Evolutionary conservation across 2,888 invertebrate genomes (phyloP).

Genomic region (Limenitis camilla): DNA sequence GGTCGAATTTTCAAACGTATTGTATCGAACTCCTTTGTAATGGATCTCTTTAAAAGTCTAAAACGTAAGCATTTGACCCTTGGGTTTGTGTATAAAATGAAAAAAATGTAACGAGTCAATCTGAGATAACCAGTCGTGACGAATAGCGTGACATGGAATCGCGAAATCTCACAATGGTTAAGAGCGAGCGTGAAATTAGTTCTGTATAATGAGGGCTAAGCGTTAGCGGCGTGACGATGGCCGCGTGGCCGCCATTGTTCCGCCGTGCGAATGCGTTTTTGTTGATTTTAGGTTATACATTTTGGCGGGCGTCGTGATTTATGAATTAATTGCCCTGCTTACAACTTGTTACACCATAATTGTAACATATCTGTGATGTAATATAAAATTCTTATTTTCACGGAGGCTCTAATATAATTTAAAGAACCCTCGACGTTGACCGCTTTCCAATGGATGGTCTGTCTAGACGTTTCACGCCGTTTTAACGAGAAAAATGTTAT

Average conservation of each 20-base stretch:
- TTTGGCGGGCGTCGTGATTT: conserved; percentile 39
- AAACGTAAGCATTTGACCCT: conserved; percentile 18
- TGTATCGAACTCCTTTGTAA: conserved; percentile 13
- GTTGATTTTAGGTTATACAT: conserved; percentile 57
- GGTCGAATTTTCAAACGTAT: conserved; percentile 28
- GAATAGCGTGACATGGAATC: conserved; percentile 65
- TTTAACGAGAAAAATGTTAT: conserved; percentile 9
- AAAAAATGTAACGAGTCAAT: conserved; percentile 58
- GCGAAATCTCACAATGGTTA: conserved; percentile 63
- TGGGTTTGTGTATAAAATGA: conserved; percentile 7
- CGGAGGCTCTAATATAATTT: conserved; percentile 5
- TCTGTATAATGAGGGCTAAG: conserved; percentile 59
- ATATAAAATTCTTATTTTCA: neutral
- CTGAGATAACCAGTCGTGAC: conserved; percentile 53
- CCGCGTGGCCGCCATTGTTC: conserved; percentile 63
- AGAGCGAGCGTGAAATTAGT: conserved; percentile 68
- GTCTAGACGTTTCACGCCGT: conserved; percentile 12
- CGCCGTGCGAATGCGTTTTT: conserved; percentile 54
- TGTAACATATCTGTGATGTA: neutral
- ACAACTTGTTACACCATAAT: conserved; percentile 10
- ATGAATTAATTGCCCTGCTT: conserved; percentile 51
- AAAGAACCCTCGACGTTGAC: conserved; percentile 8
- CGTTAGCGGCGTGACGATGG: conserved; percentile 49
- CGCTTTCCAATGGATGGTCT: conserved; percentile 10
- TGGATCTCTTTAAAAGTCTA: conserved; percentile 10